Conservation (phyloP, 2,888 invertebrate species). For the Periphyllus acericola region DNA sequence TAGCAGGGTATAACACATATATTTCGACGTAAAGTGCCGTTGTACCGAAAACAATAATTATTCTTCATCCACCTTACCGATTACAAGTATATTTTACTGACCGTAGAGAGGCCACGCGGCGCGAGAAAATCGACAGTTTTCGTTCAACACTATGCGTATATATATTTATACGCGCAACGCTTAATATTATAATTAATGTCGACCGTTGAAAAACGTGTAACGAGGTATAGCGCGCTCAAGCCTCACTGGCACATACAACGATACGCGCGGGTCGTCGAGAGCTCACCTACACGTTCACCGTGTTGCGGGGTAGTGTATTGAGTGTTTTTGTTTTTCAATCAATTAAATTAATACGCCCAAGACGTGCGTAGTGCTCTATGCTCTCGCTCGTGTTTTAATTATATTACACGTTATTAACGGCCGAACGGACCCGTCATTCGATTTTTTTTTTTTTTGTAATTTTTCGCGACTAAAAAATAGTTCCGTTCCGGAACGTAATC, state of each 20-base stretch:
- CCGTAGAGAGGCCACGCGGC: too few species aligned
- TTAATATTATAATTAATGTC: neutral
- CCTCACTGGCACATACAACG: neutral
- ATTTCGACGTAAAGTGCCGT: too few species aligned
- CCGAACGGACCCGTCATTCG: neutral
- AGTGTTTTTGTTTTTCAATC: slow-evolving; percentile 41
- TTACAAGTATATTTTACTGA: too few species aligned
- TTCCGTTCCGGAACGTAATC: neutral
- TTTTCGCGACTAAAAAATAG: neutral
- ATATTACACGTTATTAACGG: neutral
- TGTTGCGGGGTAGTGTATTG: neutral
- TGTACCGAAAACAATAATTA: too few species aligned
- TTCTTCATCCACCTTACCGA: too few species aligned
- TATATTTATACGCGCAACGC: neutral
- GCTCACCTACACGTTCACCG: neutral
- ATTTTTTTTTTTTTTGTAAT: neutral
- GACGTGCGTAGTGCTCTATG: slow-evolving; percentile 1
- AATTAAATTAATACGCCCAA: slow-evolving; percentile 7
- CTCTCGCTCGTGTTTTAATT: neutral
- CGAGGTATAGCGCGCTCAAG: neutral
- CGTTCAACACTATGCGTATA: neutral
- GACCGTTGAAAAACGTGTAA: neutral
- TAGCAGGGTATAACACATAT: too few species aligned
- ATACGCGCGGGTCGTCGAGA: neutral
- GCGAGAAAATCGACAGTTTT: neutral